phyloP scores from a whole-genome alignment of 2,113 vertebrate species.

The Octodon degus region DNA sequence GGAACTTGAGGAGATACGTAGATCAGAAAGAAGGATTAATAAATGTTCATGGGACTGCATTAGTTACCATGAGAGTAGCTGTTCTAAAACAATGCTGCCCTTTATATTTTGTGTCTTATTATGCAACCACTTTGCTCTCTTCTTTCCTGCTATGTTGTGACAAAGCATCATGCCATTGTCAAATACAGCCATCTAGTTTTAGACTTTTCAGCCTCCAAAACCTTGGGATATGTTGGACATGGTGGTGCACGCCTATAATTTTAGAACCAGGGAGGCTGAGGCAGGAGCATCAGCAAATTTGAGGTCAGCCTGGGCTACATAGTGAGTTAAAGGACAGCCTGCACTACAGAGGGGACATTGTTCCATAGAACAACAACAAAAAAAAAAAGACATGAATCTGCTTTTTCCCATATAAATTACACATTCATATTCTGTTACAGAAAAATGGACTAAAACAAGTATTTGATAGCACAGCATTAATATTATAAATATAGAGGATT shows the following conservation, averaged over 20 bases:
- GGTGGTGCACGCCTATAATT: background rate
- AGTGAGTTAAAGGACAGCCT: background rate
- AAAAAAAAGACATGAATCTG: background rate
- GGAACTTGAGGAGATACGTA: background rate
- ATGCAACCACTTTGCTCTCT: background rate
- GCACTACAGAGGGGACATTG: background rate
- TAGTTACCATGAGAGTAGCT: background rate
- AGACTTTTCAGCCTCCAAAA: background rate
- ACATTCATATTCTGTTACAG: background rate
- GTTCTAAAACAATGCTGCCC: too few relatives aligned
- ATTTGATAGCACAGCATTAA: background rate
- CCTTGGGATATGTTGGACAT: background rate
- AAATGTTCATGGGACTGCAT: background rate
- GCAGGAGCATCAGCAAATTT: background rate
- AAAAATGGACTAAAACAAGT: background rate
- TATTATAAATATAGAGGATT: background rate
- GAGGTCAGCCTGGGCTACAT: background rate
- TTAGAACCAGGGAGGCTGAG: background rate
- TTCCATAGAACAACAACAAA: background rate
- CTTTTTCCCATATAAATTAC: background rate
- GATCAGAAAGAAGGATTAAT: background rate
- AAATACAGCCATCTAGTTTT: background rate
- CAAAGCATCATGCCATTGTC: background rate
- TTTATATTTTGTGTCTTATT: background rate
- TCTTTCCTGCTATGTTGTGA: background rate